These are phyloP conservation scores for Notolabrus celidotus DNA, from an alignment of 2,797 vertebrate species.

Conservation along the genomic window DNA sequence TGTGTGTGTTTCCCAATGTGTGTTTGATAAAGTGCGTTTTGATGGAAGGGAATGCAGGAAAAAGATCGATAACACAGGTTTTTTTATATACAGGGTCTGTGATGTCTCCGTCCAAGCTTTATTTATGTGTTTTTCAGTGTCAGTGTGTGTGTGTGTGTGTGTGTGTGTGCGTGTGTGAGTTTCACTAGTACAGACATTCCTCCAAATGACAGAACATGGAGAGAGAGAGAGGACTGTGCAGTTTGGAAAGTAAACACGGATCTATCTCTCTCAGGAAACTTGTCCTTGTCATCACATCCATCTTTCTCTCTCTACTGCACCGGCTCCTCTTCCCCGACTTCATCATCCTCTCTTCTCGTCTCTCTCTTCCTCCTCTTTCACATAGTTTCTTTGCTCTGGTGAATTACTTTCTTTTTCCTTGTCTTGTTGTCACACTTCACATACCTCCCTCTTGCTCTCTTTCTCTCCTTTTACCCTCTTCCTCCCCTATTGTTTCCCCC, in stretches of 20 bases:
- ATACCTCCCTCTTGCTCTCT: constrained; percentile 24
- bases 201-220: constrained; percentile 35
- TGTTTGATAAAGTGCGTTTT: constrained; percentile 16
- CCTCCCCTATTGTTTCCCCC: constrained; percentile 32
- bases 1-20: constrained; percentile 12
- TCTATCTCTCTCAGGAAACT: constrained; percentile 7
- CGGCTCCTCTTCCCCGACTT: constrained; percentile 7
- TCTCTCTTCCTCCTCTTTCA: background rate
- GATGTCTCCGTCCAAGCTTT: constrained; percentile 21
- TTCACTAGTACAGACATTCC: constrained; percentile 20
- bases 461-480: constrained; percentile 19
- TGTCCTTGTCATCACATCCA: constrained; percentile 11
- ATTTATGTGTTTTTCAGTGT: constrained; percentile 8
- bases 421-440: constrained; percentile 51
- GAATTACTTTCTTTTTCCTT: background rate
- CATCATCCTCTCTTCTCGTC: constrained; percentile 9
- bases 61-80: constrained; percentile 38
- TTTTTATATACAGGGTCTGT: constrained; percentile 26
- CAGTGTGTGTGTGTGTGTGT: constrained; percentile 18
- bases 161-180: constrained; percentile 9
- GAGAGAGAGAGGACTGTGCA: constrained; percentile 14
- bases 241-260: constrained; percentile 37
- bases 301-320: constrained; percentile 2
- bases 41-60: constrained; percentile 10
- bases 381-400: background rate